Percentiles rank a stretch among this genome's conserved stretches.
Evolutionary conservation across 2,797 vertebrate species (phyloP).

Genomic region (Lutjanus campechanus): DNA sequence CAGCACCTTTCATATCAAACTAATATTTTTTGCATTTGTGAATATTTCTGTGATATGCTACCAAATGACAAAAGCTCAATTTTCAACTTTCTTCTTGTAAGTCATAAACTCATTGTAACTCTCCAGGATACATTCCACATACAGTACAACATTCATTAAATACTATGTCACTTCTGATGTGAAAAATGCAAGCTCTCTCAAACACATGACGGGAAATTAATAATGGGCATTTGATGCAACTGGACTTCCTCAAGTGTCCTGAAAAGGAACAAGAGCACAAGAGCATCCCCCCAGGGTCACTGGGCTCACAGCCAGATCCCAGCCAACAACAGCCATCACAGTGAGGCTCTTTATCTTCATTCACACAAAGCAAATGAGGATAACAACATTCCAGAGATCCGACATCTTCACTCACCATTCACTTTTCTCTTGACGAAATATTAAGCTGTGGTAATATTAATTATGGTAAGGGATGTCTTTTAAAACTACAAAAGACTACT

Average conservation of each 20-base stretch:
- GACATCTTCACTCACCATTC: background rate
- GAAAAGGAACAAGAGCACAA: constrained; percentile 9
- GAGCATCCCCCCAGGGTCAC: background rate
- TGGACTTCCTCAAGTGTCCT: background rate
- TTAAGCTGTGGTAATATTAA: background rate
- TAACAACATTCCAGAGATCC: constrained; percentile 11
- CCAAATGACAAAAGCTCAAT: background rate
- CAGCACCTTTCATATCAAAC: no score
- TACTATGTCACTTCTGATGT: background rate
- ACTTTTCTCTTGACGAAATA: background rate
- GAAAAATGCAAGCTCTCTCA: background rate
- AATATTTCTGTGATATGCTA: background rate
- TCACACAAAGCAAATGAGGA: constrained; percentile 9
- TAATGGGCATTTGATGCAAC: background rate
- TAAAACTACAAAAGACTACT: background rate
- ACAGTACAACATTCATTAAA: no score
- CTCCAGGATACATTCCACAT: background rate
- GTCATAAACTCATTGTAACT: background rate
- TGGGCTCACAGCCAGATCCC: background rate
- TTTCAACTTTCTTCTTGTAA: background rate
- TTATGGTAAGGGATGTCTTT: background rate
- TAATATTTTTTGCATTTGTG: background rate
- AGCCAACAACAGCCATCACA: constrained; percentile 19
- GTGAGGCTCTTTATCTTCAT: constrained; percentile 20
- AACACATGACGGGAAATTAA: background rate